Evolutionary conservation across 2,113 vertebrate species (phyloP).

Genomic region (Tichodroma muraria): DNA sequence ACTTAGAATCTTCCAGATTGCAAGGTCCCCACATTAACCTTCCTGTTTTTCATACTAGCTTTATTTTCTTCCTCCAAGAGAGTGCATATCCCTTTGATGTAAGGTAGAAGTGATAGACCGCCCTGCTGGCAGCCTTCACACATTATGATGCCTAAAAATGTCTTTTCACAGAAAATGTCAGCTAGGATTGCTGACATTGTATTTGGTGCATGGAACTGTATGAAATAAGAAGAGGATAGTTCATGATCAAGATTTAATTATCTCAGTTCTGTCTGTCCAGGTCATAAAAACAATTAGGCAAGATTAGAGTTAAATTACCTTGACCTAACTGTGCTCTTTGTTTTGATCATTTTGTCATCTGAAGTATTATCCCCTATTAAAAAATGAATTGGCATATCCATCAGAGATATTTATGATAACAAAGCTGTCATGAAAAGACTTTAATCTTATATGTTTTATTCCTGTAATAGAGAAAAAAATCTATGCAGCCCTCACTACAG

Average conservation of each 20-base stretch:
- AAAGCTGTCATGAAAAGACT: background rate
- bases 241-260: constrained; percentile 22
- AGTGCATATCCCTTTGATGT: background rate
- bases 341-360: background rate
- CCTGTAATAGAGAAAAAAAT: background rate
- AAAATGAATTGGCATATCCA: background rate
- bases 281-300: background rate
- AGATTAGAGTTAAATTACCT: constrained; percentile 20
- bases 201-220: background rate
- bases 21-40: background rate
- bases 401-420: background rate
- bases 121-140: constrained; percentile 42
- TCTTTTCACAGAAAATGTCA: constrained; percentile 19
- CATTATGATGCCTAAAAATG: constrained; percentile 23
- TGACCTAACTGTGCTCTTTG: background rate
- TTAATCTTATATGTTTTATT: background rate
- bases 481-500: background rate
- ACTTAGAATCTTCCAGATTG: background rate
- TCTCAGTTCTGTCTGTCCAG: background rate
- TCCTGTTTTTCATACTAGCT: background rate
- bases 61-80: constrained; percentile 27
- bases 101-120: constrained; percentile 46
- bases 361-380: background rate
- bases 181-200: background rate
- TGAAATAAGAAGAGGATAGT: background rate